phyloP scores from a whole-genome alignment of 2,888 invertebrate species.

The Antheraea yamamai region DNA sequence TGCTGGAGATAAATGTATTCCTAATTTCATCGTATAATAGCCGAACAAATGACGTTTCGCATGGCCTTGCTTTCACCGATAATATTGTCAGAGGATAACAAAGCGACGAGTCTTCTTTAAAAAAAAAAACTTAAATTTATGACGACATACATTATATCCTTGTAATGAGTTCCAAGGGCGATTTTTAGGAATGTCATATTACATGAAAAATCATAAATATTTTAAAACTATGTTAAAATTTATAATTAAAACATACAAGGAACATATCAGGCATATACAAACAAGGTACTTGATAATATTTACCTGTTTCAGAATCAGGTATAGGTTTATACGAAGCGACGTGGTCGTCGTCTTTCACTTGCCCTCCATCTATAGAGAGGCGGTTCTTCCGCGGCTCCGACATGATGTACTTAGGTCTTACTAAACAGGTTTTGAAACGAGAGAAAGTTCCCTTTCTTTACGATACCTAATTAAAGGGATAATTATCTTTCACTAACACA shows the following conservation, averaged over 20 bases:
- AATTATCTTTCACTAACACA: slow-evolving; percentile 40
- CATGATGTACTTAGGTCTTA: slow-evolving; percentile 57
- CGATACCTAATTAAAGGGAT: slow-evolving; percentile 36
- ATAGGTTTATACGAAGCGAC: slow-evolving; percentile 80
- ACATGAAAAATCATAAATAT: not conserved
- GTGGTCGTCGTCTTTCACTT: slow-evolving; percentile 77
- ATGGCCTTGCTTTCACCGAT: slow-evolving; percentile 33
- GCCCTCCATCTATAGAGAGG: slow-evolving; percentile 71
- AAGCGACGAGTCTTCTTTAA: too few relatives aligned
- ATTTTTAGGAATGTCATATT: not conserved
- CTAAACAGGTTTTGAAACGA: slow-evolving; percentile 49
- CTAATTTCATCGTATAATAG: slow-evolving; percentile 37
- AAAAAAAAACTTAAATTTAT: not conserved
- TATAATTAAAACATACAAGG: not conserved
- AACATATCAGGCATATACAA: not conserved
- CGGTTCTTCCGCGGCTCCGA: slow-evolving; percentile 72
- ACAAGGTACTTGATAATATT: slow-evolving; percentile 26
- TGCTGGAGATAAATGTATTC: slow-evolving; percentile 14
- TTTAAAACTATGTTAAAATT: slow-evolving; percentile 1
- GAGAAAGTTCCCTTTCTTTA: slow-evolving; percentile 50
- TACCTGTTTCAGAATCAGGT: slow-evolving; percentile 82
- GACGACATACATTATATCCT: not conserved
- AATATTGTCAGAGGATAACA: slow-evolving; percentile 17
- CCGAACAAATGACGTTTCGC: slow-evolving; percentile 45
- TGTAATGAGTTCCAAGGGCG: not conserved